These are phyloP conservation scores for Caenorhabditis inopinata DNA, from an alignment of 1,140 invertebrate genomes.

Conservation along the genomic window DNA sequence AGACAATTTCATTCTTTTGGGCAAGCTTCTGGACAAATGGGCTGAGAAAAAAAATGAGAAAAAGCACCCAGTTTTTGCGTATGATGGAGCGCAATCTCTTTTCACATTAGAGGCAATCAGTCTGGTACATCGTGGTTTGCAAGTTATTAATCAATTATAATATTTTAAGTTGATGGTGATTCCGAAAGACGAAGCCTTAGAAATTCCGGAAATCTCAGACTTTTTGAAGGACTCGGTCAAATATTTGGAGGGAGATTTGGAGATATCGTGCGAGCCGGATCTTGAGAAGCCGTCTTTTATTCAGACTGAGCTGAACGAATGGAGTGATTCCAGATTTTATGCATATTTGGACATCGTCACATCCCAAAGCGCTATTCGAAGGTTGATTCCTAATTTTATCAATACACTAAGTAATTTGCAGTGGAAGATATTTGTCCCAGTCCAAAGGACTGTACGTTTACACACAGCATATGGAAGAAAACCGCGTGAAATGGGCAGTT, in stretches of 20 bases:
- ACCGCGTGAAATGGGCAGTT: background rate
- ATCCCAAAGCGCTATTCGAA: background rate
- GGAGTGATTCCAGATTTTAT: slow-evolving; percentile 19
- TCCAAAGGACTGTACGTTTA: slow-evolving; percentile 7
- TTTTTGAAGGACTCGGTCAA: background rate
- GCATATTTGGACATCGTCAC: slow-evolving; percentile 20
- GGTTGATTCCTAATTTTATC: background rate
- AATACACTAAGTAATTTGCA: background rate
- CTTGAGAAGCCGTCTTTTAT: background rate
- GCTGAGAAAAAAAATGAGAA: background rate
- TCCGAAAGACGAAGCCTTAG: background rate
- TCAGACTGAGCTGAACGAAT: background rate
- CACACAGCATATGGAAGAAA: background rate
- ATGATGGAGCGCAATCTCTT: background rate
- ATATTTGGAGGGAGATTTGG: background rate
- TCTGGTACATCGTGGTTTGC: background rate
- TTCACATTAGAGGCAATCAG: slow-evolving; percentile 14
- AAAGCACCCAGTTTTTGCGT: background rate
- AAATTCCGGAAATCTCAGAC: background rate
- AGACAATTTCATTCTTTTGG: slow-evolving; percentile 4
- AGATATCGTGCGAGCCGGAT: background rate
- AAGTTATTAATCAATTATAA: background rate
- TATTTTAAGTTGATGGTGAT: background rate
- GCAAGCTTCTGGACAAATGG: background rate
- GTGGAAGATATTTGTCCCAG: slow-evolving; percentile 6